Evolutionary conservation across 2,888 invertebrate species (phyloP), one percentile per base, ranked within the genome.

Genomic region (Metallyticus violacea): DNA sequence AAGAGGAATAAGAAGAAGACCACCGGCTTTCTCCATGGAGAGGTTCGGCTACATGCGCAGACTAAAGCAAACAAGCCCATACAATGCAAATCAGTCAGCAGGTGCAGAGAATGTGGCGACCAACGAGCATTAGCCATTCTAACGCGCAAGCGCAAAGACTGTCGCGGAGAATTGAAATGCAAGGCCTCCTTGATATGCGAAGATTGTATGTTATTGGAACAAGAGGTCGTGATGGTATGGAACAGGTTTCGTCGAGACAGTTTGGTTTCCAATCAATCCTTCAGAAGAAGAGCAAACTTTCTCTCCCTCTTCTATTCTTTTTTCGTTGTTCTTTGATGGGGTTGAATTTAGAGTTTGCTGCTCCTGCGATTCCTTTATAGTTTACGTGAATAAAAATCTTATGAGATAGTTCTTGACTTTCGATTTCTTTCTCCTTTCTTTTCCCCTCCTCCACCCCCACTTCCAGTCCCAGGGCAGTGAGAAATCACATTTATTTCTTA

Each of bases 141-240:
- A 77, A 77, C 28, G 27, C 28, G 83, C 77, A 83, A n/a, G 25
- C 25, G 77, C 27, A 83, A 25, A 15, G 28, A 5, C 25, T 83
- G 77, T 83, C 83, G 7, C 25, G 28, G 77, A 83, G 26, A 4
- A 30, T 25, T n/a, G 30, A 81, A 29, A 81, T 40, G 26, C 30
- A 82, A 82, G 26, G 26, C 25, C 83, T 77, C n/a, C 83, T 83
- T 83, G 83, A 83, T 83, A 83, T 83, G 83, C 83, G 27, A 83
- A 83, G 77, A 83, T 83, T 83, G 83, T 83, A 83, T 83, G 83
- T 83, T 83, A 83, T 83, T 77, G 82, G 76, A 76, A 81, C 28
- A 9, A 25, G 25, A 22, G 40, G 30, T 6, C 26, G n/a, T 30
- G 29, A 62, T 9, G 6, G 40, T 25, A 26, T 76, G 29, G 25